Percentiles rank a stretch among this genome's conserved stretches.
Evolutionary conservation across 2,113 vertebrate genomes (phyloP).

Genomic region (Tichodroma muraria): DNA sequence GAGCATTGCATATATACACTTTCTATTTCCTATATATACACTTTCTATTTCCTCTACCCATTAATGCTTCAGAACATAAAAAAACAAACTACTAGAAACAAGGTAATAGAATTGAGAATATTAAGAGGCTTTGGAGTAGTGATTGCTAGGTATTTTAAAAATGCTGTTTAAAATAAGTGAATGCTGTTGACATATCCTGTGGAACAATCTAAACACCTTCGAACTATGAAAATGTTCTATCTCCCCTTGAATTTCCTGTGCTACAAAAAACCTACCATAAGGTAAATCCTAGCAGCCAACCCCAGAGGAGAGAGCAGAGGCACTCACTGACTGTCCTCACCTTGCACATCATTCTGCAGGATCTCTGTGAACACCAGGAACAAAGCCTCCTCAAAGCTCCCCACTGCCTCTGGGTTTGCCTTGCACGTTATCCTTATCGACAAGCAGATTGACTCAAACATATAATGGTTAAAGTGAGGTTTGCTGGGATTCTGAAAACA

Average conservation of each 20-base stretch:
- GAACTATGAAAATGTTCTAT: neutral
- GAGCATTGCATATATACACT: neutral
- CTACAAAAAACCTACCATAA: neutral
- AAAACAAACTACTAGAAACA: neutral
- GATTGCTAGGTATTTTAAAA: neutral
- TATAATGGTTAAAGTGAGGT: constrained; percentile 98
- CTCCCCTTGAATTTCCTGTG: neutral
- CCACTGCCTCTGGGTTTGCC: constrained; percentile 84
- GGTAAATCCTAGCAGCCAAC: neutral
- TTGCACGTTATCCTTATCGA: constrained; percentile 96
- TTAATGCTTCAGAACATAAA: neutral
- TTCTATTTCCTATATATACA: too few species aligned
- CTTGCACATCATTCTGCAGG: constrained; percentile 94
- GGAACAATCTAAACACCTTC: neutral
- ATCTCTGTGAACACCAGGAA: constrained; percentile 98
- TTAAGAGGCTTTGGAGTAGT: neutral
- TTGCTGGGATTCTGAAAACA: constrained; percentile 94
- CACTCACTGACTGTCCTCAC: constrained; percentile 58
- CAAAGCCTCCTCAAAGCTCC: constrained; percentile 94
- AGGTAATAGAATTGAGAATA: neutral
- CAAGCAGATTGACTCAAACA: constrained; percentile 97
- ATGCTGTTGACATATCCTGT: neutral
- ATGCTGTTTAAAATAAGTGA: neutral
- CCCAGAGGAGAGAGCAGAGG: neutral
- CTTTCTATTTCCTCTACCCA: neutral